Conservation (phyloP, 2,888 invertebrate species). For the Megamerina dolium region DNA sequence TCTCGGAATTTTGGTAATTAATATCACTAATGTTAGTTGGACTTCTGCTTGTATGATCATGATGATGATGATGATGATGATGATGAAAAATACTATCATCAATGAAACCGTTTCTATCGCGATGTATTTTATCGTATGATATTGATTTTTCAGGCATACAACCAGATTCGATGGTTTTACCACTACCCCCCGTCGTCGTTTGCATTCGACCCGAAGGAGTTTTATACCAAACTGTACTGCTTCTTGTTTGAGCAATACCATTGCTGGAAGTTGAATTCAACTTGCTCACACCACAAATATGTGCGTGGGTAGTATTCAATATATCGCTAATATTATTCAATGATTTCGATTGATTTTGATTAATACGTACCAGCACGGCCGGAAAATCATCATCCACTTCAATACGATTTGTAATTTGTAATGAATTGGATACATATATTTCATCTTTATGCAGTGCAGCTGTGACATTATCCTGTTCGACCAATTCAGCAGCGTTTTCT, state of each 20-base stretch:
- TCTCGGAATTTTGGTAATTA: conserved; percentile 61
- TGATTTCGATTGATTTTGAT: conserved; percentile 36
- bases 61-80: too few relatives aligned
- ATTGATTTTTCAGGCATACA: too few relatives aligned
- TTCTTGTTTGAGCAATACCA: too few relatives aligned
- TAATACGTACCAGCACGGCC: conserved; percentile 29
- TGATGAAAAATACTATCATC: too few relatives aligned
- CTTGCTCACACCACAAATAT: conserved; percentile 19
- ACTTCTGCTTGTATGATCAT: too few relatives aligned
- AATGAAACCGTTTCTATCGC: too few relatives aligned
- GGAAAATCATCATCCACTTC: conserved; percentile 36
- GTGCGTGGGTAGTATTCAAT: conserved; percentile 7
- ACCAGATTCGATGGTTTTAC: too few relatives aligned
- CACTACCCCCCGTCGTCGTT: too few relatives aligned
- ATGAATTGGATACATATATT: conserved; percentile 43
- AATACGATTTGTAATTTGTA: conserved; percentile 43
- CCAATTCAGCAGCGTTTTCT: conserved; percentile 21
- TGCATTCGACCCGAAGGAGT: too few relatives aligned
- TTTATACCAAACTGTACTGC: too few relatives aligned
- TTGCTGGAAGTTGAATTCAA: conserved; percentile 28
- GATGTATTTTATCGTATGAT: too few relatives aligned
- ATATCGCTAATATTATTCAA: conserved; percentile 31
- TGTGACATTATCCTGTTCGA: conserved; percentile 15
- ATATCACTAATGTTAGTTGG: conserved; percentile 58
- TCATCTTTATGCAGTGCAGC: conserved; percentile 36